Percentiles rank a stretch among this genome's conserved stretches.
Conservation (phyloP, 2,113 vertebrate genomes). For the Chascanopsetta lugubris region DNA sequence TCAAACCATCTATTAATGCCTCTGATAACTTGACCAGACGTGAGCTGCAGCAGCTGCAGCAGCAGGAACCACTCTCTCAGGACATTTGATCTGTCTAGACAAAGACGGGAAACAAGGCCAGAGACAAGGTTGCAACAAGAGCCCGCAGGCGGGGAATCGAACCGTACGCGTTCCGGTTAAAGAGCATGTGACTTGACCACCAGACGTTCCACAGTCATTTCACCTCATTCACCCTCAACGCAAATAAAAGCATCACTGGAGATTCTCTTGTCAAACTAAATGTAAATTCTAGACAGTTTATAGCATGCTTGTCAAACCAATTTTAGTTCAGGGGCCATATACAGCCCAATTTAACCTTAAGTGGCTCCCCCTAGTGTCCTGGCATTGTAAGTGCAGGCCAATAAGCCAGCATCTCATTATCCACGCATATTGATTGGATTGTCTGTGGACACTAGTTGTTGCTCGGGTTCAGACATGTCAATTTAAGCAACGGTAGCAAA, state of each 20-base stretch:
- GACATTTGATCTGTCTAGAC: background rate
- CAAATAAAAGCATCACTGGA: background rate
- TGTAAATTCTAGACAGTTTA: too few relatives aligned
- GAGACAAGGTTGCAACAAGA: background rate
- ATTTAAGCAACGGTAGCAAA: too few relatives aligned
- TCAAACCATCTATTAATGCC: background rate
- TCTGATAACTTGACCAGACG: background rate
- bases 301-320: too few relatives aligned
- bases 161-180: background rate
- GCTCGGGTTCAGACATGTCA: too few relatives aligned
- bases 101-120: background rate
- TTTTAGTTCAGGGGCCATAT: too few relatives aligned
- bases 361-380: too few relatives aligned
- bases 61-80: constrained; percentile 9
- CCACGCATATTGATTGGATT: too few relatives aligned
- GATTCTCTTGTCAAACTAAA: background rate
- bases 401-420: too few relatives aligned
- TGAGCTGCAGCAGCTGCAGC: too few relatives aligned
- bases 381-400: too few relatives aligned
- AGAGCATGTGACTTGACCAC: background rate
- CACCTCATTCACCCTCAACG: background rate
- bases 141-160: background rate
- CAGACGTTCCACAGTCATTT: background rate
- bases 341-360: too few relatives aligned
- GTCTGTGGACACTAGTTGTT: too few relatives aligned